Evolutionary conservation across 2,888 invertebrate species (phyloP).

Genomic region (Deroplatys truncata): DNA sequence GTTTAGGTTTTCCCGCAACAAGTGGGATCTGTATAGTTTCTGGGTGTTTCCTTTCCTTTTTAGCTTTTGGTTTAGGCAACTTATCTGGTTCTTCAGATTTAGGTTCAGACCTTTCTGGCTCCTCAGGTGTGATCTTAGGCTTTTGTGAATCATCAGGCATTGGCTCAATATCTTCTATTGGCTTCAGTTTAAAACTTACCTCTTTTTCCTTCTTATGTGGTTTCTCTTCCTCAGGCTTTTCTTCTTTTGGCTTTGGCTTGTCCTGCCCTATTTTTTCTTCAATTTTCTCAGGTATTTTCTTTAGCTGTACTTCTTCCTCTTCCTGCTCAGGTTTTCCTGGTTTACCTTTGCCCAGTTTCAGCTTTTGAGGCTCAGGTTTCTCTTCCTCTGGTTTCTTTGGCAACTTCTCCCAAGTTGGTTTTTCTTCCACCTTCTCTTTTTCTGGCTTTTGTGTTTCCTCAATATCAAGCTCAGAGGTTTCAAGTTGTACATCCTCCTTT

Average conservation of each 20-base stretch:
- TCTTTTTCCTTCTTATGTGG: conserved; percentile 25
- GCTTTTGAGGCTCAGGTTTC: conserved; percentile 32
- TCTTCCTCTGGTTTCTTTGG: conserved; percentile 33
- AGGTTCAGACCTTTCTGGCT: conserved; percentile 18
- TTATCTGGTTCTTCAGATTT: conserved; percentile 33
- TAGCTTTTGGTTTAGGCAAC: conserved; percentile 35
- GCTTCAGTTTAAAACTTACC: not conserved
- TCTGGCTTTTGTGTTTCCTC: conserved; percentile 24
- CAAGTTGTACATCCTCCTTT: conserved; percentile 39
- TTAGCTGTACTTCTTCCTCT: conserved; percentile 47
- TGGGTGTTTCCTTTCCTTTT: conserved; percentile 37
- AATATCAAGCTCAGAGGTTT: conserved; percentile 32
- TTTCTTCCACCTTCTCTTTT: conserved; percentile 28
- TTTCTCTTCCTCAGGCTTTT: conserved; percentile 23
- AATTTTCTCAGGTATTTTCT: conserved; percentile 48
- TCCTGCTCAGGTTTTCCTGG: conserved; percentile 36
- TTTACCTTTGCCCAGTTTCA: conserved; percentile 34
- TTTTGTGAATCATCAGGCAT: not conserved
- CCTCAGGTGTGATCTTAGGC: not conserved
- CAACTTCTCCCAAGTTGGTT: conserved; percentile 39
- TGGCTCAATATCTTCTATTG: conserved; percentile 1
- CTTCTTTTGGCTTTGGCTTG: conserved; percentile 36
- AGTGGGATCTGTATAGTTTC: conserved; percentile 37
- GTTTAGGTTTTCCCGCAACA: conserved; percentile 35
- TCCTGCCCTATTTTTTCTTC: conserved; percentile 35